Percentiles rank a stretch among this genome's conserved stretches.
These are phyloP conservation scores for Tinea pellionella DNA, from an alignment of 2,888 invertebrate species.

Conservation along the genomic window DNA sequence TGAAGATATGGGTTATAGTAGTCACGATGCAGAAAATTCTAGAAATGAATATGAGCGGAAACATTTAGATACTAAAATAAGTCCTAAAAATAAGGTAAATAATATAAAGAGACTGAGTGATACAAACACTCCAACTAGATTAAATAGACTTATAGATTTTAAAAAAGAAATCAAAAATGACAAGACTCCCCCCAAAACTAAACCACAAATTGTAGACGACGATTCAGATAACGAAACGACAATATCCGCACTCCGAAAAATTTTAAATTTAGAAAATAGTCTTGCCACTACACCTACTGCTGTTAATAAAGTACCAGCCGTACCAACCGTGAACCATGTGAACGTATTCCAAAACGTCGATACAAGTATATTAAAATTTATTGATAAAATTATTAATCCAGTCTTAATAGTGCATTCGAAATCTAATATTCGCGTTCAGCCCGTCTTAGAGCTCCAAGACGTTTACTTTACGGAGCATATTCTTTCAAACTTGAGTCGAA, in stretches of 20 bases:
- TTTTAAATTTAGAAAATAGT: conserved; percentile 6
- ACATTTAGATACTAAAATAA: no score
- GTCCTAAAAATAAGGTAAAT: conserved; percentile 15
- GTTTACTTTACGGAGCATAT: conserved; percentile 41
- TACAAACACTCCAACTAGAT: neutral
- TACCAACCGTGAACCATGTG: no score
- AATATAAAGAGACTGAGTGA: conserved; percentile 14
- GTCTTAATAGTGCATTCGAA: conserved; percentile 55
- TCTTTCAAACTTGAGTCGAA: conserved; percentile 33
- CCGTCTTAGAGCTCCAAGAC: conserved; percentile 35
- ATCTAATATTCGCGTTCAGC: conserved; percentile 36
- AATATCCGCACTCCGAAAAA: conserved; percentile 3
- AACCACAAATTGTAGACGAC: neutral
- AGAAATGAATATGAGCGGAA: no score
- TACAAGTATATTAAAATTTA: conserved; percentile 42
- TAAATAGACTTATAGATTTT: neutral
- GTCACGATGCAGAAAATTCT: no score
- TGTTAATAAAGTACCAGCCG: conserved; percentile 2
- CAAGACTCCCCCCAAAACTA: neutral
- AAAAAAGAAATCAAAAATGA: neutral
- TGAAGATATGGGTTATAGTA: no score
- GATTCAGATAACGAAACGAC: conserved; percentile 29
- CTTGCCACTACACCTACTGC: no score
- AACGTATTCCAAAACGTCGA: conserved; percentile 53
- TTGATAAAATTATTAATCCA: conserved; percentile 49